Conservation (phyloP, 2,113 vertebrate species). For the Myxocyprinus asiaticus region DNA sequence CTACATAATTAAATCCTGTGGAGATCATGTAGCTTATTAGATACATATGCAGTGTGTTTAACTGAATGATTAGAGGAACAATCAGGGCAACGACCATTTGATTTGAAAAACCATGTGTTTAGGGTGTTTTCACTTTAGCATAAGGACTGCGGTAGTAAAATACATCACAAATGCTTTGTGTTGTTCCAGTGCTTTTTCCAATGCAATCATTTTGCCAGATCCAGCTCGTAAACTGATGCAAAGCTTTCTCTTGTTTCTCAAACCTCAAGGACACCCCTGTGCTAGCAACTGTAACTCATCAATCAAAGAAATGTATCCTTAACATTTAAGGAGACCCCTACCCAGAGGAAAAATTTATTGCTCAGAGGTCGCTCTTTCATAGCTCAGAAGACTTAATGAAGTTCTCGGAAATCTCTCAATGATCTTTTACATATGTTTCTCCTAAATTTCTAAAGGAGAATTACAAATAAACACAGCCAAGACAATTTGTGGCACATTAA, state of each 20-base stretch:
- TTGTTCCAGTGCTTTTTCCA: too few relatives aligned
- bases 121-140: not conserved
- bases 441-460: too few relatives aligned
- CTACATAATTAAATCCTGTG: conserved; percentile 36
- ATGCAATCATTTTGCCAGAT: too few relatives aligned
- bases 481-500: too few relatives aligned
- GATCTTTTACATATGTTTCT: too few relatives aligned
- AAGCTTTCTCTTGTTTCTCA: not conserved
- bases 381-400: too few relatives aligned
- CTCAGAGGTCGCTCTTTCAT: too few relatives aligned
- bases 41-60: conserved; percentile 36
- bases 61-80: conserved; percentile 34
- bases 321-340: not conserved
- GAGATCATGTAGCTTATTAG: conserved; percentile 41
- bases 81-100: not conserved
- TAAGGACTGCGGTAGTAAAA: not conserved
- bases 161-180: not conserved
- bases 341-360: too few relatives aligned
- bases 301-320: not conserved
- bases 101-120: not conserved
- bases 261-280: not conserved
- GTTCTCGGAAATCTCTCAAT: too few relatives aligned
- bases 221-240: too few relatives aligned
- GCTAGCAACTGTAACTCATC: not conserved
- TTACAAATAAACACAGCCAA: too few relatives aligned